Evolutionary conservation across 2,113 vertebrate species (phyloP).

Genomic region (Heptranchias perlo): DNA sequence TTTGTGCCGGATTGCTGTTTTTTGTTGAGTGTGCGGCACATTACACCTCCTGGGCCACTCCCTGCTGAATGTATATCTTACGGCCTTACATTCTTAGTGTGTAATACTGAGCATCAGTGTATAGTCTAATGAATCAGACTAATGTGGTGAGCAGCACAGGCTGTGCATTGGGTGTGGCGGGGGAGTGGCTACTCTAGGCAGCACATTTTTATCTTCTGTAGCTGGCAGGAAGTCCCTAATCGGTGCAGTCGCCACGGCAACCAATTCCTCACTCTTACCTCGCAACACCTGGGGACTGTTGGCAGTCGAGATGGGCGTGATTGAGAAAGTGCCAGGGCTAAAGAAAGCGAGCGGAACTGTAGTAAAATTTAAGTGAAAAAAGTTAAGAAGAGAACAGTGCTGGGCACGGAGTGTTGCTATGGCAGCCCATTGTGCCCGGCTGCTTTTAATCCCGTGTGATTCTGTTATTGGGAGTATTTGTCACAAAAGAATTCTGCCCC

Average conservation of each 20-base stretch:
- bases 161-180: neutral
- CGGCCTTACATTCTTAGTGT: neutral
- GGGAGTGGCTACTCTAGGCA: neutral
- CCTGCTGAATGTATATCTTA: neutral
- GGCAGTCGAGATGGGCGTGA: neutral
- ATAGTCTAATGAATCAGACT: neutral
- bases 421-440: neutral
- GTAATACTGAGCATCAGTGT: too few relatives aligned
- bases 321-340: neutral
- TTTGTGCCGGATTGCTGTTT: neutral
- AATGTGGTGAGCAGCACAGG: neutral
- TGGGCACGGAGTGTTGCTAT: neutral
- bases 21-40: neutral
- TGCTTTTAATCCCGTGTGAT: neutral
- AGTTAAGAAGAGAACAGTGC: neutral
- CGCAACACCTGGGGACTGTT: neutral
- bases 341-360: neutral
- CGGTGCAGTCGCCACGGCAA: neutral
- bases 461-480: neutral
- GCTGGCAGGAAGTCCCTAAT: constrained; percentile 5
- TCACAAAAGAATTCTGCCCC: neutral
- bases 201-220: neutral
- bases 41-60: neutral
- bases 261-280: neutral
- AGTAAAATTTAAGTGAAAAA: neutral